Conservation (phyloP, 1,140 invertebrate species). For the Ceratosolen solmsi region DNA sequence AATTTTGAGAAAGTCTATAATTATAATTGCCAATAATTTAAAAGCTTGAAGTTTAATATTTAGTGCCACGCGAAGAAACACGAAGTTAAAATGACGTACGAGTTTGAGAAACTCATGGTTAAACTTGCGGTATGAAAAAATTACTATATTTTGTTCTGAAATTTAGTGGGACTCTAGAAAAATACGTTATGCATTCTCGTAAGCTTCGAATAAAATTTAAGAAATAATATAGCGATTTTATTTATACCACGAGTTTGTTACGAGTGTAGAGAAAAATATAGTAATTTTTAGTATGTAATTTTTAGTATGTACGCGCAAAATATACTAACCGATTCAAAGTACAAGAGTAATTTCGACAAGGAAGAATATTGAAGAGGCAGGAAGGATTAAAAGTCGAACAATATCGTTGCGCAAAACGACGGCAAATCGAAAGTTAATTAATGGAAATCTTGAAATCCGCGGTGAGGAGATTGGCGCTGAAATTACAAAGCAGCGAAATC, state of each 20-base stretch:
- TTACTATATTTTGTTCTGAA: conserved; percentile 6
- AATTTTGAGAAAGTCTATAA: neutral
- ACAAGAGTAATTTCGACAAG: neutral
- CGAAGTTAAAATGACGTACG: neutral
- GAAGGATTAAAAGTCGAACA: neutral
- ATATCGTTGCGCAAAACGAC: neutral
- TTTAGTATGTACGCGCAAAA: neutral
- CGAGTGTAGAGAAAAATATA: neutral
- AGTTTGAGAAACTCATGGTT: conserved; percentile 5
- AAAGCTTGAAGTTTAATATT: conserved; percentile 5
- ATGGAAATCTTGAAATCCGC: neutral
- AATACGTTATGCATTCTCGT: neutral
- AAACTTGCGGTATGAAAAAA: neutral
- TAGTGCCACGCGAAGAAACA: neutral
- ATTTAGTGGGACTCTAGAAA: neutral
- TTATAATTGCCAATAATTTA: conserved; percentile 5
- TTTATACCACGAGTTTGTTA: neutral
- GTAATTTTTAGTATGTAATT: conserved; percentile 5
- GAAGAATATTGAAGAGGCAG: neutral
- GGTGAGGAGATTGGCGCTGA: neutral
- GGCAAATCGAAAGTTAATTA: neutral
- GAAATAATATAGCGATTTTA: neutral
- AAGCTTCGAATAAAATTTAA: neutral
- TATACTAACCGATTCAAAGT: neutral
- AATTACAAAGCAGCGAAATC: neutral